phyloP scores from a whole-genome alignment of 1,140 invertebrate genomes.

The Tetramorium parvispinum region DNA sequence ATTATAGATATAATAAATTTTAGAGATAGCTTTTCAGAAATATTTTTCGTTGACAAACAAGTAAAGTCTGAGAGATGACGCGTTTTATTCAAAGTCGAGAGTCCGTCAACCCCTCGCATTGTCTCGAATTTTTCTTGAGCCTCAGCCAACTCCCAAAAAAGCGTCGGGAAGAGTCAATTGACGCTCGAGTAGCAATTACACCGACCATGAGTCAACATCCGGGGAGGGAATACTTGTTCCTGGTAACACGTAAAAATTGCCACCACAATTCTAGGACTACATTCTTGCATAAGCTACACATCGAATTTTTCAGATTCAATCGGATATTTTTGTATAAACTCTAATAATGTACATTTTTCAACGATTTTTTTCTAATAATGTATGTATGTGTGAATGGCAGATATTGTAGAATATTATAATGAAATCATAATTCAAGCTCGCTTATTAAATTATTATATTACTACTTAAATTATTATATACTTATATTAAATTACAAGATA shows the following conservation, averaged over 20 bases:
- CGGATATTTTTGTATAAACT: background rate
- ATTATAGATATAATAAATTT: background rate
- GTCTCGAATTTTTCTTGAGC: conserved; percentile 34
- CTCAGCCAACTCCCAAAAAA: conserved; percentile 59
- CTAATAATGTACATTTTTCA: background rate
- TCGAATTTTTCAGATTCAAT: background rate
- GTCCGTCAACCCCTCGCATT: conserved; percentile 44
- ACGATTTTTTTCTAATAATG: background rate
- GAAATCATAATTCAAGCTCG: background rate
- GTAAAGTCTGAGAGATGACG: background rate
- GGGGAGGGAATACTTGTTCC: conserved; percentile 9
- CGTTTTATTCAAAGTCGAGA: conserved; percentile 27
- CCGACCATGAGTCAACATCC: conserved; percentile 31
- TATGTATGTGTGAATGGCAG: background rate
- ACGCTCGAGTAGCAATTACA: conserved; percentile 60
- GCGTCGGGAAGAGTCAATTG: conserved; percentile 59
- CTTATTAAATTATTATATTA: background rate
- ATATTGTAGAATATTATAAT: background rate
- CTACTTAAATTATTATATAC: no score
- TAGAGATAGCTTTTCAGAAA: background rate
- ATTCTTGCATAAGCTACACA: background rate
- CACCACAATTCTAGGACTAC: background rate
- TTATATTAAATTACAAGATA: background rate
- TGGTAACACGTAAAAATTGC: background rate
- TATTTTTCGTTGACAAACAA: background rate